These are phyloP conservation scores for Hemitrygon akajei DNA, from an alignment of 2,797 vertebrate species.

Conservation along the genomic window DNA sequence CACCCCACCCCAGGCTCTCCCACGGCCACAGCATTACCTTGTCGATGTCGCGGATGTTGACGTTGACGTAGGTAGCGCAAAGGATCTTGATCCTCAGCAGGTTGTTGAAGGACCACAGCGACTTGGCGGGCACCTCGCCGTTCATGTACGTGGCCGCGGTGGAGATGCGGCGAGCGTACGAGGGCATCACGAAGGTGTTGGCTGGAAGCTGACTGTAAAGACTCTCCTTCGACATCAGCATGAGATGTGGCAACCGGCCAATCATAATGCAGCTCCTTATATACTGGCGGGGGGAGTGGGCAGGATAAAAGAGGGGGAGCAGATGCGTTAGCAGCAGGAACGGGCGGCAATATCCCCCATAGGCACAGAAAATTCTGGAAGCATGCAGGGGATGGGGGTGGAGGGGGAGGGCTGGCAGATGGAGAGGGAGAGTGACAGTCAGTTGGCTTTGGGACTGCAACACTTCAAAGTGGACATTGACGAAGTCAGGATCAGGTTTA, in stretches of 20 bases:
- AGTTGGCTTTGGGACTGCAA: too few species aligned
- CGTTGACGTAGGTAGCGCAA: slow-evolving; percentile 70
- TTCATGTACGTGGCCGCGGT: slow-evolving; percentile 49
- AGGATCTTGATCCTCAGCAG: slow-evolving; percentile 60
- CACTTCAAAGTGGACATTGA: too few species aligned
- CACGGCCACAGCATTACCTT: slow-evolving; percentile 50
- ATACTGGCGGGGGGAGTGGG: slow-evolving; percentile 48
- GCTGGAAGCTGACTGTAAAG: slow-evolving; percentile 66
- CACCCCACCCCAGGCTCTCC: too few species aligned
- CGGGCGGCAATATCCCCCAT: too few species aligned
- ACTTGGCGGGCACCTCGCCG: slow-evolving; percentile 52
- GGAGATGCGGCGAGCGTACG: slow-evolving; percentile 66
- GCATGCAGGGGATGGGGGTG: too few species aligned
- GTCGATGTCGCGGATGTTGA: slow-evolving; percentile 71
- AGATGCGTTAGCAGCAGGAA: not conserved
- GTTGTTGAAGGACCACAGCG: slow-evolving; percentile 66
- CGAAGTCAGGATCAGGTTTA: too few species aligned
- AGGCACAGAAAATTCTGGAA: too few species aligned
- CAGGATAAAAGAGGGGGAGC: not conserved
- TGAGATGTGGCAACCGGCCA: slow-evolving; percentile 67
- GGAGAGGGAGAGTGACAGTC: too few species aligned
- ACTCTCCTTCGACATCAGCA: slow-evolving; percentile 69
- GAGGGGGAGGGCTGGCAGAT: too few species aligned
- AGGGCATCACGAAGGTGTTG: slow-evolving; percentile 64
- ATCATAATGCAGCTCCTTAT: slow-evolving; percentile 65